Evolutionary conservation across 2,113 vertebrate species (phyloP), one percentile per base, ranked within the genome.

Genomic region (Potamarius usumacintae): DNA sequence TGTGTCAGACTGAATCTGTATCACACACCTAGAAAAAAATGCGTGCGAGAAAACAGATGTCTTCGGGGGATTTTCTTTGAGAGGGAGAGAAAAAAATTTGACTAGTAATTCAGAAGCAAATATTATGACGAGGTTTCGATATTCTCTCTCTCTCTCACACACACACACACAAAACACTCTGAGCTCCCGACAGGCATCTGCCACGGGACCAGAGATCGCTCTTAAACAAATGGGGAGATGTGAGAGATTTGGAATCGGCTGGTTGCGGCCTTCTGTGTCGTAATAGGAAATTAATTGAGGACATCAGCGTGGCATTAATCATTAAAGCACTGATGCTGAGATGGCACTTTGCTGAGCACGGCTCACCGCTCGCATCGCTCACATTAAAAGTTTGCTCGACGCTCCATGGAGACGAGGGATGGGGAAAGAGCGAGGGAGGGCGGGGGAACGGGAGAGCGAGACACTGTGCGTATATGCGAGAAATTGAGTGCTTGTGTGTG

Each of bases 261-360:
- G 53, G 78, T 76, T 83, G 71, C 50, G 72, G 88, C 86, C 62
- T 89, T 90, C 89, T 74, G 84, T 86, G 84, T 85, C 78, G 65
- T 90, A 85, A 89, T 88, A 90, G 87, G 81, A 90, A 89, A 90
- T 90, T 90, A 90, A 90, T 89, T 89, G 89, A 92, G 90, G 90
- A 88, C 88, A 92, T 90, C 88, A 92, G 85, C 82, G 90, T 88
- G 85, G 76, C 83, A 90, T 90, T 92, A 90, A 92, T 92, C 90
- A 89, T 89, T 89, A 90, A 89, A 88, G 85, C 88, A 52, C 76
- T 76, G 89, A 90, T 84, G 89, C 89, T 89, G 87, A 90, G 86
- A 87, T 72, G 79, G 85, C 90, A 89, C 84, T 89, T 90, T 88
- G 53, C 74, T 62, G 81, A 87, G 82, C 57, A 80, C 53, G 62